Conservation (phyloP, 2,797 vertebrate genomes). For the Chelonia mydas region DNA sequence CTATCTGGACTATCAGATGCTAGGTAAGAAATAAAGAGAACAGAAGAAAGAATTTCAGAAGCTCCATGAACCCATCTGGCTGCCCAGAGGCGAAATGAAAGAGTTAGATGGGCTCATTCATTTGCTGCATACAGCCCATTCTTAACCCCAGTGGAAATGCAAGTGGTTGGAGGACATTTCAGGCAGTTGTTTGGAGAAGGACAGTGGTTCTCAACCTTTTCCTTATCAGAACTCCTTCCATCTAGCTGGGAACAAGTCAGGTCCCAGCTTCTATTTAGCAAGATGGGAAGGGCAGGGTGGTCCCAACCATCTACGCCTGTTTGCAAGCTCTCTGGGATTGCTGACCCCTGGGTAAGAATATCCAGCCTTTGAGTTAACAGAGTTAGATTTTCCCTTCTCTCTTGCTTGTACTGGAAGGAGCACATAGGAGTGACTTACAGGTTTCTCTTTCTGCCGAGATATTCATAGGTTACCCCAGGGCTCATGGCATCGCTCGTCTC, state of each 20-base stretch:
- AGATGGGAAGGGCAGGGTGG: background rate
- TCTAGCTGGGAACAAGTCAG: background rate
- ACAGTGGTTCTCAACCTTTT: background rate
- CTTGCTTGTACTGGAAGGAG: background rate
- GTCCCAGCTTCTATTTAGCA: background rate
- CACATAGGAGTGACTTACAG: constrained; percentile 33
- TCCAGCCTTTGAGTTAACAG: background rate
- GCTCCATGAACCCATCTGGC: background rate
- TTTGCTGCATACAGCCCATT: background rate
- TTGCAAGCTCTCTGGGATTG: background rate
- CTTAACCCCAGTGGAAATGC: background rate
- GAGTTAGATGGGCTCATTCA: background rate
- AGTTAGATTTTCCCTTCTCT: background rate
- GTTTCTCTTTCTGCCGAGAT: constrained; percentile 49
- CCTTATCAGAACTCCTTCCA: background rate
- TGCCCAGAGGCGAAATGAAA: background rate
- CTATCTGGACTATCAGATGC: background rate
- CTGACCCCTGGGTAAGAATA: background rate
- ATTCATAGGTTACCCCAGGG: constrained; percentile 67
- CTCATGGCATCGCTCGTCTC: constrained; percentile 64
- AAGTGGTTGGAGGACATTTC: background rate
- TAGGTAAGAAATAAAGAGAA: background rate
- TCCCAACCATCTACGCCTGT: background rate
- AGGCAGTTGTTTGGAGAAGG: background rate
- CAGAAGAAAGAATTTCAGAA: background rate